Conservation (phyloP, 2,113 vertebrate genomes). For the Piaya cayana region DNA sequence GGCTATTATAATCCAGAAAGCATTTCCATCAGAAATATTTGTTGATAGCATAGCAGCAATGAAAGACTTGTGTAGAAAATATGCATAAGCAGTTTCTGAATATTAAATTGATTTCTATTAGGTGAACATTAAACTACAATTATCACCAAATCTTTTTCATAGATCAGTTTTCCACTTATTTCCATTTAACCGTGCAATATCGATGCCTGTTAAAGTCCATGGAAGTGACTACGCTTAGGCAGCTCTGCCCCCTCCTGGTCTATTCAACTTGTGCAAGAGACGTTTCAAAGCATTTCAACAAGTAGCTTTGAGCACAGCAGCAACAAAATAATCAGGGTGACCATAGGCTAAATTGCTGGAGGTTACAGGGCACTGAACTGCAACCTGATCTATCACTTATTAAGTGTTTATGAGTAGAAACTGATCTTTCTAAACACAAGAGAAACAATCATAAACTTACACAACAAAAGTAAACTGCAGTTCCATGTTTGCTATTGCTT, state of each 20-base stretch:
- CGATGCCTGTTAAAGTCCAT: fast-evolving
- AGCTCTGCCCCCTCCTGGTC: slow-evolving; percentile 61
- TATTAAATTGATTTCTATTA: background rate
- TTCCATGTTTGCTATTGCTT: background rate
- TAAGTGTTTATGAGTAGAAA: background rate
- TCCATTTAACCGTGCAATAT: fast-evolving
- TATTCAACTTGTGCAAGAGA: background rate
- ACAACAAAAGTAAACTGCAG: background rate
- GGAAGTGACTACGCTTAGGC: background rate
- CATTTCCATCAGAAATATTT: background rate
- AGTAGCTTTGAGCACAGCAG: fast-evolving
- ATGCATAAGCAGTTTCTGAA: background rate
- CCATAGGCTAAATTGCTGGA: background rate
- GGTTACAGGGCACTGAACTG: background rate
- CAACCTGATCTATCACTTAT: background rate
- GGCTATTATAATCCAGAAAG: background rate
- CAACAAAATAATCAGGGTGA: background rate
- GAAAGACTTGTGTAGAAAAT: background rate
- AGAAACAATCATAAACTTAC: background rate
- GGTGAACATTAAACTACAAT: background rate
- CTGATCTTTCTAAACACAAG: background rate
- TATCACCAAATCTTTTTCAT: background rate
- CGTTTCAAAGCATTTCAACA: fast-evolving
- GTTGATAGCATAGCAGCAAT: background rate
- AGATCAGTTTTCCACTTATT: background rate